Base-by-base conservation (phyloP, 1,140 invertebrate genomes). In the Panonychus citri region DNA sequence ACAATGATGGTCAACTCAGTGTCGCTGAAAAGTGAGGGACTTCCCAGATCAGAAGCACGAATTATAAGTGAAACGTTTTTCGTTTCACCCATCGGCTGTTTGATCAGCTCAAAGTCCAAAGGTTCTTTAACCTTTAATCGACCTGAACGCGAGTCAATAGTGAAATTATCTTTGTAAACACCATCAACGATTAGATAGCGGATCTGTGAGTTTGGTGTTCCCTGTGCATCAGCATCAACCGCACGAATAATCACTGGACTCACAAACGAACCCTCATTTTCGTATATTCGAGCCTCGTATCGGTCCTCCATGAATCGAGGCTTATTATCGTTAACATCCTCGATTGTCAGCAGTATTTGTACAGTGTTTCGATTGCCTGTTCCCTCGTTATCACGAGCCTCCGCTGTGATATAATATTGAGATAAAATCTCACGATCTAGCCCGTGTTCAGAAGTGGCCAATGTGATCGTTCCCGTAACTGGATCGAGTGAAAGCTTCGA, bases 401-500 rank as follows among this genome's bases (percentile, higher is more conserved):
- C 89, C 0, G 90, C 81, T 0, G 85, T 93, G 4, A 96, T 71
- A 70, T 82, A 91, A 71, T 91, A 87, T 8, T 80, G 76, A 0
- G 82, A 78, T 12, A 85, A 76, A 27, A 83, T 74, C 69, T 96
- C 89, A 28, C 89, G 73, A 69, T 95, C 89, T 64, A 94, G 87
- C 1, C 81, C 81, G 0, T 79, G 73, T 19, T 62, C 62, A 8
- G 55, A 42, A 26, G 59, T 61, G 64, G 81, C 82, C 1, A 91
- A 82, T 1, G 79, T 82, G 56, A 94, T 81, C 5, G 82, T 73
- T 0, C 89, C 89, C 28, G 81, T 80, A 48, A 80, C 71, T 40
- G 81, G 76, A 68, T 94, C 81, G 26, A 95, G 71, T 58, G 76
- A 73, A 54, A 95, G 73, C 64, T 86, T 74, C 68, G 87, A 78